A percentile compares a stretch with the other conserved stretches of the same genome.
phyloP scores from a whole-genome alignment of 2,797 vertebrate genomes.

The Selene dorsalis region DNA sequence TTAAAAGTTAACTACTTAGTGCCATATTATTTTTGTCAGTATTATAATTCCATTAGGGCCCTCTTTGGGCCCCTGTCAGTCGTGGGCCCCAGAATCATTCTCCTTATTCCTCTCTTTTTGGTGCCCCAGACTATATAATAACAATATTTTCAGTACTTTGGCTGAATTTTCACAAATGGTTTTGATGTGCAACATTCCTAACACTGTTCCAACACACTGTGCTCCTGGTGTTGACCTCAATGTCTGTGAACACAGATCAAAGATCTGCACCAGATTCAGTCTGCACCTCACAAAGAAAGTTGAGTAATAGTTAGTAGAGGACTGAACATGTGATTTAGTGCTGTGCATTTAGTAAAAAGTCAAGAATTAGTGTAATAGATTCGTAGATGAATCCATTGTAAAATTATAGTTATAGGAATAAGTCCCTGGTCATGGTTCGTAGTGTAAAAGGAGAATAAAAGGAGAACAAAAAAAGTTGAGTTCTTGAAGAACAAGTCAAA shows the following conservation, averaged over 20 bases:
- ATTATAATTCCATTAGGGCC: no score
- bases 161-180: not conserved
- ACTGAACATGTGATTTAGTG: not conserved
- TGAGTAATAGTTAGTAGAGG: no score
- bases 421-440: not conserved
- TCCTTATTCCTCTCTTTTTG: no score
- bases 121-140: not conserved
- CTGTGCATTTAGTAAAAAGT: not conserved
- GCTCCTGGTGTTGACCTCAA: not conserved
- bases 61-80: no score
- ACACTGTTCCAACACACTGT: not conserved
- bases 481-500: slow-evolving; percentile 45
- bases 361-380: not conserved
- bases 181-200: not conserved
- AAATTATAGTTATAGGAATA: not conserved
- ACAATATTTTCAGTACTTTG: not conserved
- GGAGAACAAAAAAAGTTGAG: slow-evolving; percentile 18
- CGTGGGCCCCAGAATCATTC: no score
- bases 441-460: not conserved
- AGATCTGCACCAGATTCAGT: not conserved
- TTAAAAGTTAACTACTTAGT: no score
- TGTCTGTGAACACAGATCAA: not conserved
- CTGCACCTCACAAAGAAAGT: no score
- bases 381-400: not conserved
- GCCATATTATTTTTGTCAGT: no score